Conservation (phyloP, 1,140 invertebrate species). For the Chironomus tepperi region DNA sequence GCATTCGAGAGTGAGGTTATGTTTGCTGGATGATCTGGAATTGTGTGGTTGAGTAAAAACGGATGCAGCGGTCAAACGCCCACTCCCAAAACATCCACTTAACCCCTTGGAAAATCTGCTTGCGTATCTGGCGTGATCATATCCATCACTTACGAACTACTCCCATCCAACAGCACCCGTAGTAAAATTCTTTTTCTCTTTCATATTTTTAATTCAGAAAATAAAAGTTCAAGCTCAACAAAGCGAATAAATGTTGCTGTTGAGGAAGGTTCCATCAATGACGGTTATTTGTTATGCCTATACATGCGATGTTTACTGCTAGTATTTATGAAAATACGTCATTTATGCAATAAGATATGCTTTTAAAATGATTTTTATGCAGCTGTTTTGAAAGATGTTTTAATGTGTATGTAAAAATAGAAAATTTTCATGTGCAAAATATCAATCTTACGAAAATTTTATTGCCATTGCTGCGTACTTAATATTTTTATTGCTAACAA, state of each 20-base stretch:
- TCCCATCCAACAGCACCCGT: no score
- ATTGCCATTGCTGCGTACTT: background rate
- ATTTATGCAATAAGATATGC: background rate
- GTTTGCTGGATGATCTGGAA: no score
- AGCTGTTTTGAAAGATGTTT: conserved; percentile 5
- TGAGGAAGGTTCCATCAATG: conserved; percentile 11
- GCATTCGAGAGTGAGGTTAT: no score
- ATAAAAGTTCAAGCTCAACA: conserved; percentile 19
- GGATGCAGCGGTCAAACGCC: no score
- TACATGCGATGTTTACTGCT: background rate
- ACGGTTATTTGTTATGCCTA: background rate
- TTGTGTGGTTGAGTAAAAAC: no score
- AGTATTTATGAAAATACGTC: background rate
- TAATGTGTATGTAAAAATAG: background rate
- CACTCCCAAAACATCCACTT: no score
- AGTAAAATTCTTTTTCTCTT: no score
- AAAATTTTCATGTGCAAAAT: background rate
- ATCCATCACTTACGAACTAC: no score
- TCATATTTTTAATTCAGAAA: background rate
- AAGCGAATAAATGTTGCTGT: conserved; percentile 6
- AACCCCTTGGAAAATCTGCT: no score
- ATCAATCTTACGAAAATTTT: background rate
- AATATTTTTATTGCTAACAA: background rate
- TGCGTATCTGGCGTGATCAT: no score
- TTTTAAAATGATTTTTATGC: background rate